Percentiles rank a stretch among this genome's conserved stretches.
Evolutionary conservation across 2,797 vertebrate genomes (phyloP).

Genomic region (Chaetophractus vellerosus): DNA sequence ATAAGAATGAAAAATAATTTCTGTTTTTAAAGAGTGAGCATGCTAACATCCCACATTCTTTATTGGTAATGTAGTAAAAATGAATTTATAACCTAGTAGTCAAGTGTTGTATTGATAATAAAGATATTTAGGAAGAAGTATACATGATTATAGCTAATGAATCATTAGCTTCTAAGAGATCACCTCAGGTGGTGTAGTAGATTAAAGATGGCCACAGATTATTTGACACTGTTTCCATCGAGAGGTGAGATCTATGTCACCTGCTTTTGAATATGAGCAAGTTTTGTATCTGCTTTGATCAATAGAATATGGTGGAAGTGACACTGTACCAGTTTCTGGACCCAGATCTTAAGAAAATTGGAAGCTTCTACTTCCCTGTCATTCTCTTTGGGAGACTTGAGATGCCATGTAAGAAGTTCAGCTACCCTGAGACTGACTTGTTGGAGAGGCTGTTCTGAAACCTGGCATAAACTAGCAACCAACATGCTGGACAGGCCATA

Average conservation of each 20-base stretch:
- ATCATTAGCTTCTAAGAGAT: neutral
- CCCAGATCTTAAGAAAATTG: neutral
- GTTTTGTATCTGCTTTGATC: neutral
- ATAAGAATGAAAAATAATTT: slow-evolving; percentile 20
- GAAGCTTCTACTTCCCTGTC: neutral
- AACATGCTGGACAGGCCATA: neutral
- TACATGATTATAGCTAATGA: neutral
- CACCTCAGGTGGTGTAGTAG: neutral
- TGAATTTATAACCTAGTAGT: neutral
- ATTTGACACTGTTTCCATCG: neutral
- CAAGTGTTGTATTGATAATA: neutral
- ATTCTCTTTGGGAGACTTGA: neutral
- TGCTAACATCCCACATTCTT: neutral
- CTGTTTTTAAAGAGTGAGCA: neutral
- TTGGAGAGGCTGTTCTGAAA: slow-evolving; percentile 17
- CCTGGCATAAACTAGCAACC: neutral
- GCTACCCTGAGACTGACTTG: neutral
- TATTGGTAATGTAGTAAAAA: slow-evolving; percentile 24
- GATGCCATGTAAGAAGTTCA: neutral
- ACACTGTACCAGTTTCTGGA: neutral
- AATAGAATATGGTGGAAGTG: neutral
- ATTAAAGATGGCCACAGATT: neutral
- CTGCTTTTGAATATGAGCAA: neutral
- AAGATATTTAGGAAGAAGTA: neutral
- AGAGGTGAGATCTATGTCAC: neutral